A percentile compares a stretch with the other conserved stretches of the same genome.
Evolutionary conservation across 37 sponge, comb jelly and placozoan genomes (phyloP).

Genomic region (Halichondria panicea): DNA sequence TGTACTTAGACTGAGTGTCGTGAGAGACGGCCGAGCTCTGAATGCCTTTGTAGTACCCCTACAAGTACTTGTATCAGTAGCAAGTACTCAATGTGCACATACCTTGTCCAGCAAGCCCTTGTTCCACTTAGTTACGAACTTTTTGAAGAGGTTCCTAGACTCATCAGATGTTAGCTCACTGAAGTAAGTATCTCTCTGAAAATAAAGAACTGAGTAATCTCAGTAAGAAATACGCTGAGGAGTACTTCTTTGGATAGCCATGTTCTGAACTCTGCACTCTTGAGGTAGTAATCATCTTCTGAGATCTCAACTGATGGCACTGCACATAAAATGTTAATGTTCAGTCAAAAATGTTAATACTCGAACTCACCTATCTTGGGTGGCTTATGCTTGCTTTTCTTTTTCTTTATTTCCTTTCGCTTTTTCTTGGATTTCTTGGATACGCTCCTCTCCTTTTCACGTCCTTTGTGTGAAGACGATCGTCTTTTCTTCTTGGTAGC

Average conservation of each 20-base stretch:
- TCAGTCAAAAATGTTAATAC: no score
- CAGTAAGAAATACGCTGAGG: neutral
- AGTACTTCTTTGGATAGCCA: constrained; percentile 85
- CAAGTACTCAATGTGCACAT: neutral
- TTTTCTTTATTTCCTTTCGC: no score
- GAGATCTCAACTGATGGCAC: constrained; percentile 63
- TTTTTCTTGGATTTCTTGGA: no score
- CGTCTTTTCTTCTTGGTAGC: no score
- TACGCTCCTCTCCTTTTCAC: no score
- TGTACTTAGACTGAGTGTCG: constrained; percentile 54
- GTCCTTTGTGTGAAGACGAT: no score
- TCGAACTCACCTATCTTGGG: no score
- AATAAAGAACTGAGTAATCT: neutral
- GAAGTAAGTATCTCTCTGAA: constrained; percentile 53
- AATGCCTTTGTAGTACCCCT: constrained; percentile 77
- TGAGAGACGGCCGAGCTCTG: constrained; percentile 44
- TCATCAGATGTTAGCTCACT: constrained; percentile 66
- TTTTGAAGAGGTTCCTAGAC: constrained; percentile 76
- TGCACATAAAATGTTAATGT: no score
- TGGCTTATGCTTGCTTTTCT: no score
- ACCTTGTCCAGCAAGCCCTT: constrained; percentile 64
- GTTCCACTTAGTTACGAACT: constrained; percentile 86
- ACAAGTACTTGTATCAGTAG: neutral
- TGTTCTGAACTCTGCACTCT: constrained; percentile 79
- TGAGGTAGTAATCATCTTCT: constrained; percentile 68